Conservation (phyloP, 2,797 vertebrate genomes). For the Oreochromis grahami region DNA sequence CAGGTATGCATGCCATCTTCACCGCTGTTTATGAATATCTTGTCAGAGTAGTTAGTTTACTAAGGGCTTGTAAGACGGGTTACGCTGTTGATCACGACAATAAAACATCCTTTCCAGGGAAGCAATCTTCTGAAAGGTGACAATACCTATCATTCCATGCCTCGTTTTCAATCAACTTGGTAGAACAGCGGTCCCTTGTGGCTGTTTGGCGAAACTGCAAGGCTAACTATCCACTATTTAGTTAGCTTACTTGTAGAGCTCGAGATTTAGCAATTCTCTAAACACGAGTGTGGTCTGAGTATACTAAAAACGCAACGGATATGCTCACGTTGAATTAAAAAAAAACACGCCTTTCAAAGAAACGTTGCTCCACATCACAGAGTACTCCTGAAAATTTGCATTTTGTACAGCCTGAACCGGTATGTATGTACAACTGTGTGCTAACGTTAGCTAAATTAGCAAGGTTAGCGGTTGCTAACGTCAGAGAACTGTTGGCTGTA, state of each 20-base stretch:
- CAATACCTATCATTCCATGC: neutral
- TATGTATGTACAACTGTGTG: constrained; percentile 21
- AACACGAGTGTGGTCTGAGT: constrained; percentile 36
- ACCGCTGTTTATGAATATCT: neutral
- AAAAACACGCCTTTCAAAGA: constrained; percentile 32
- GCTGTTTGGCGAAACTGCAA: constrained; percentile 3
- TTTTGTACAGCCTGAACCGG: constrained; percentile 11
- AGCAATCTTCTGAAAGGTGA: neutral
- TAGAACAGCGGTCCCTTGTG: constrained; percentile 44
- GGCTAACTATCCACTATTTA: constrained; percentile 28
- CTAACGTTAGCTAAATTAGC: constrained; percentile 51
- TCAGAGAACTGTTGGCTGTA: neutral
- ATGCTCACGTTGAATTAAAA: constrained; percentile 40
- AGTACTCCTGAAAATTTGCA: constrained; percentile 45
- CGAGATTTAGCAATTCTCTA: constrained; percentile 50
- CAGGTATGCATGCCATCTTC: neutral
- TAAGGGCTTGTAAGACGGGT: neutral
- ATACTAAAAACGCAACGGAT: neutral
- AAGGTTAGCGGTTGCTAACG: constrained; percentile 29
- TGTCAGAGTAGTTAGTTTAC: neutral
- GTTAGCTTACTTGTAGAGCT: constrained; percentile 44
- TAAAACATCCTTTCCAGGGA: neutral
- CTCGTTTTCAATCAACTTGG: neutral
- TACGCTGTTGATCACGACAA: neutral
- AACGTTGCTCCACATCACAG: constrained; percentile 15